Evolutionary conservation across 1,140 invertebrate genomes (phyloP), one percentile per base, ranked within the genome.

Genomic region (Nasonia vitripennis): DNA sequence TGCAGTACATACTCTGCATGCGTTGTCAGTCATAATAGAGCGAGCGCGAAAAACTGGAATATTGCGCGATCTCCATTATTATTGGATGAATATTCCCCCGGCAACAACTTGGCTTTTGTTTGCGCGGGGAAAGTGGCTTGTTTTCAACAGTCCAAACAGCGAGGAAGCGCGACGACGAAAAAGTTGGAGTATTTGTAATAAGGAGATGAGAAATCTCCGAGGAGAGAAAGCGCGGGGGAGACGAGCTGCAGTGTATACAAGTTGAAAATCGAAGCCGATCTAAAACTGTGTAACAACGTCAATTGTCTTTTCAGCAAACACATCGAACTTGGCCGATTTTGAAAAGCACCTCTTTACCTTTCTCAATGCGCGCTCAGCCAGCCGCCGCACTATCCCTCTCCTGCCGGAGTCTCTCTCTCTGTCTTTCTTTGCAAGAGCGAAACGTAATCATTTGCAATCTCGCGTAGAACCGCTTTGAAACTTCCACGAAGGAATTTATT

Each of bases 401-500:
- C 62, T 27, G 27, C 67, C 27, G 17, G 7, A 27, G 27, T 27
- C 27, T 27, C 27, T 27, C 27, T 86, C 62, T 81, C 68, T 70
- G 55, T 87, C 83, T 85, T 85, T 86, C 75, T 80, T 86, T 83
- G 67, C 67, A 74, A 85, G 84, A 86, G 83, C 71, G 87, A 88
- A 88, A 87, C 88, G 90, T 90, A 91, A 91, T 91, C 89, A 91
- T 91, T 91, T 91, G 90, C 90, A 91, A 91, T 91, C 89, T 88
- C 88, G 89, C 89, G 88, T 90, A 89, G 89, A 91, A 91, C 91
- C 88, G 89, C 90, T 91, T 90, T 90, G 87, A 91, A 92, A 92
- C 89, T 92, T 91, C 87, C 85, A 89, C 89, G 89, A 89, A 91
- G 91, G 91, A 92, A 92, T 92, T 92, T 92, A 92, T 92, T 92